A percentile compares a stretch with the other conserved stretches of the same genome.
Conservation (phyloP, 2,113 vertebrate species). For the Carettochelys insculpta region DNA sequence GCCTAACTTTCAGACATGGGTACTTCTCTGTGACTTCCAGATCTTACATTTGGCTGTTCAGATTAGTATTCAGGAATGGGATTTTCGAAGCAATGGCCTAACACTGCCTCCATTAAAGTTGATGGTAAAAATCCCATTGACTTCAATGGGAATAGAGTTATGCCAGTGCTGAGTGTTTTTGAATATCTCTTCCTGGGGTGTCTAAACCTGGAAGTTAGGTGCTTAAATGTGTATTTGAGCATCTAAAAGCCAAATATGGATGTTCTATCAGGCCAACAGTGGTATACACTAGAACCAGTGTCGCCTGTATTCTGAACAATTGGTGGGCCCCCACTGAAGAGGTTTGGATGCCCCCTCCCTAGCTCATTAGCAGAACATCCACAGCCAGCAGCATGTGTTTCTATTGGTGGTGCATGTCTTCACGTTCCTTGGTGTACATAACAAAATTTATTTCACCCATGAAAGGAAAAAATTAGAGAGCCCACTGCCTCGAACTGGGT, state of each 20-base stretch:
- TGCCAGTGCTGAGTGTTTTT: not conserved
- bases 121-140: not conserved
- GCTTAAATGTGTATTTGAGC: not conserved
- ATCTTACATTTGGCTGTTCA: not conserved
- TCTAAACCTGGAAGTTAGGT: not conserved
- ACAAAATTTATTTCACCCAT: too few species aligned
- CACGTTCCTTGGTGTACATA: too few species aligned
- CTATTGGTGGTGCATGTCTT: too few species aligned
- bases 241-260: not conserved
- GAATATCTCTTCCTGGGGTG: not conserved
- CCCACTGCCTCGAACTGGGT: too few species aligned
- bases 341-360: too few species aligned
- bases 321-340: too few species aligned
- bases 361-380: too few species aligned
- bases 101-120: not conserved
- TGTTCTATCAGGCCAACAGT: not conserved
- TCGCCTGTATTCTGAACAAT: too few species aligned
- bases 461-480: too few species aligned
- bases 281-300: not conserved
- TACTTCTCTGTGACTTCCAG: not conserved
- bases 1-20: not conserved
- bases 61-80: not conserved
- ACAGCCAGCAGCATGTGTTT: too few species aligned
- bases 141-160: not conserved
- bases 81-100: not conserved